These are phyloP conservation scores for Diarsia rubi DNA, from an alignment of 2,888 invertebrate species.

Conservation along the genomic window DNA sequence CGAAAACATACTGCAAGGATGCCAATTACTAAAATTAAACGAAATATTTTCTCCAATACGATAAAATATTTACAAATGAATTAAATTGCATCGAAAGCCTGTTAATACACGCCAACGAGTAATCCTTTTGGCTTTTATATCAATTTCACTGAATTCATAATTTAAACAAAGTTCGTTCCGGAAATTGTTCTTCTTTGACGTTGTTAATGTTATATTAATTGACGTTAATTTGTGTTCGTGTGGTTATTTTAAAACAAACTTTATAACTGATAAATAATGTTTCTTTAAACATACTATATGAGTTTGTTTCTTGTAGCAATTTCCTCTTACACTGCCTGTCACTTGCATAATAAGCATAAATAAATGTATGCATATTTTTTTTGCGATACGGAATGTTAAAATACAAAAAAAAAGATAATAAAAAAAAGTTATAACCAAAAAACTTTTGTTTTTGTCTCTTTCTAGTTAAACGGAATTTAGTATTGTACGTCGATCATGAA, in stretches of 20 bases:
- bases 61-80: constrained; percentile 7
- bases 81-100: constrained; percentile 14
- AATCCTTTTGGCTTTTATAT: constrained; percentile 25
- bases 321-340: not conserved
- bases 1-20: not conserved
- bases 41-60: not conserved
- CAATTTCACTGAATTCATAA: constrained; percentile 3
- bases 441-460: too few relatives aligned
- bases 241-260: constrained; percentile 13
- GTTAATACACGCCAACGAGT: constrained; percentile 22
- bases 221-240: constrained; percentile 4
- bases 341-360: too few relatives aligned
- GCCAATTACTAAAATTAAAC: constrained; percentile 14
- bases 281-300: not conserved
- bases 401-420: too few relatives aligned
- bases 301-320: not conserved
- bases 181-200: constrained; percentile 1
- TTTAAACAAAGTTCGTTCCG: constrained; percentile 8
- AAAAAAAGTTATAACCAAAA: too few relatives aligned
- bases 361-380: too few relatives aligned
- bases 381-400: too few relatives aligned
- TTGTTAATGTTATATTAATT: constrained; percentile 34
- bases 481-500: too few relatives aligned
- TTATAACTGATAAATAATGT: not conserved
- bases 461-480: too few relatives aligned